A percentile compares a stretch with the other conserved stretches of the same genome.
These are phyloP conservation scores for Silurus lanzhouensis DNA, from an alignment of 2,797 vertebrate genomes.

Conservation along the genomic window DNA sequence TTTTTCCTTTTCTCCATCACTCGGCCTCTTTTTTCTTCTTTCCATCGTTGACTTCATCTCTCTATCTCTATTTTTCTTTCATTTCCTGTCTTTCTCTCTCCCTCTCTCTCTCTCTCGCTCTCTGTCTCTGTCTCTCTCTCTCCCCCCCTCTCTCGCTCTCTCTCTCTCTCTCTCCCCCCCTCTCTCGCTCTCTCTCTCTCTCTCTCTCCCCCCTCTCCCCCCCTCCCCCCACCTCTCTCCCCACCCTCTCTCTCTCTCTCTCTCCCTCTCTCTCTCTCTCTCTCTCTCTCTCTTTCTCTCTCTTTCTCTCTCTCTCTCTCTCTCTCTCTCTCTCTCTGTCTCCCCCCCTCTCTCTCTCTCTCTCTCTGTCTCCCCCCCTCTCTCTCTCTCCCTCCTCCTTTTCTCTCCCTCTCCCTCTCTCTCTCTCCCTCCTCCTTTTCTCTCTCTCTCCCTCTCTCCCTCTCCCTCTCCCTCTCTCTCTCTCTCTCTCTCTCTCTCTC, in stretches of 20 bases:
- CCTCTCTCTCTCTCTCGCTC: background rate
- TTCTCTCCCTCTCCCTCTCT: too few relatives aligned
- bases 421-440: background rate
- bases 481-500: background rate
- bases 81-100: background rate
- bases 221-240: too few relatives aligned
- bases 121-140: background rate
- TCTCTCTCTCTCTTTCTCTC: background rate
- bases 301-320: background rate
- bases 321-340: background rate
- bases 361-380: background rate
- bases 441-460: background rate
- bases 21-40: background rate
- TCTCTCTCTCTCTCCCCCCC: too few relatives aligned
- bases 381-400: background rate
- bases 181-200: background rate
- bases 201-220: too few relatives aligned
- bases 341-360: background rate
- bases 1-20: background rate
- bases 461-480: background rate
- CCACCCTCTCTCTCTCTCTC: background rate
- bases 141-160: too few relatives aligned
- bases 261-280: background rate
- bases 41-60: background rate
- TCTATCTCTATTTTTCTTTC: background rate